Percentiles rank a stretch among this genome's conserved stretches.
Conservation (phyloP, 1,140 invertebrate genomes). For the Drosophila sulfurigaster region DNA sequence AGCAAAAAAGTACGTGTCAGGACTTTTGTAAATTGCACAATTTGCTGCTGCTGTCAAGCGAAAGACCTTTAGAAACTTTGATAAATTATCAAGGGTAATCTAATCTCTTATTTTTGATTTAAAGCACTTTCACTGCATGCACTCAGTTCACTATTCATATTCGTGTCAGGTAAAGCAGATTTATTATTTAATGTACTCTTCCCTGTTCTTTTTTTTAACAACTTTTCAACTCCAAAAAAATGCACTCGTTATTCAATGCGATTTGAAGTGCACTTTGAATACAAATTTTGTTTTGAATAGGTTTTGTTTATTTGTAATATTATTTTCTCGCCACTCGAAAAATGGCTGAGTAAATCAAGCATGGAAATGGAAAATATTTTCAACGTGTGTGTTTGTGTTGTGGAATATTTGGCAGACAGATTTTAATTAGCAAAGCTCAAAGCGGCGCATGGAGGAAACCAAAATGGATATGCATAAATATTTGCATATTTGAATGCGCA, state of each 20-base stretch:
- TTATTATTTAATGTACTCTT: neutral
- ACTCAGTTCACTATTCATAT: no score
- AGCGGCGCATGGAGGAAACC: slow-evolving; percentile 24
- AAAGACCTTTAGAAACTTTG: slow-evolving; percentile 6
- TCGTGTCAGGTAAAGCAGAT: neutral
- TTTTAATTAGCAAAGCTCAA: slow-evolving; percentile 72
- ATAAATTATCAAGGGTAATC: slow-evolving; percentile 8
- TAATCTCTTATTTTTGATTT: slow-evolving; percentile 13
- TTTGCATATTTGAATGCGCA: slow-evolving; percentile 77
- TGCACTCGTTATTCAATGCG: neutral
- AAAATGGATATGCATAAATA: slow-evolving; percentile 72
- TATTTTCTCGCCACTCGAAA: slow-evolving; percentile 5
- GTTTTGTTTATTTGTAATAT: neutral
- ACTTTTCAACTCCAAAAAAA: neutral
- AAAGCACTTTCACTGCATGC: neutral
- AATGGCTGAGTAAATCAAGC: slow-evolving; percentile 44
- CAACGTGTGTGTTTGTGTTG: slow-evolving; percentile 30
- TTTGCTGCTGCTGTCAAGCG: slow-evolving; percentile 34
- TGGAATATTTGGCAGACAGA: slow-evolving; percentile 65
- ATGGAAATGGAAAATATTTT: slow-evolving; percentile 30
- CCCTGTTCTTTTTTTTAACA: no score
- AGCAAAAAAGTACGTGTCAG: slow-evolving; percentile 47
- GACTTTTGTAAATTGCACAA: slow-evolving; percentile 45
- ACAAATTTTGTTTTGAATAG: no score
- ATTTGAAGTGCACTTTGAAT: no score